Evolutionary conservation across 2,113 vertebrate species (phyloP).

Genomic region (Hassar affinis): DNA sequence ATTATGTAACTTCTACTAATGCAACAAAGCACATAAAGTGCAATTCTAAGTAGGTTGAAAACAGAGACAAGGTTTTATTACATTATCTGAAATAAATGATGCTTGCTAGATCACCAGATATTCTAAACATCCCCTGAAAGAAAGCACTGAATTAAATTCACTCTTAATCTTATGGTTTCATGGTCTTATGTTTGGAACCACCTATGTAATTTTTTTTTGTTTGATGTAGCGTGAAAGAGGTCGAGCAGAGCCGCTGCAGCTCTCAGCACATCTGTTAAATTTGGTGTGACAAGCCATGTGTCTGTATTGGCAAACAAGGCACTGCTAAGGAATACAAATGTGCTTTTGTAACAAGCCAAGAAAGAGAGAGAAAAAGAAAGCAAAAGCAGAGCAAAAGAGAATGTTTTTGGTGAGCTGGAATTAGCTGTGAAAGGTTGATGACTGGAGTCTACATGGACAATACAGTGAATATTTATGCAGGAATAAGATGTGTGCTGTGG

Average conservation of each 20-base stretch:
- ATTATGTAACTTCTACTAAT: background rate
- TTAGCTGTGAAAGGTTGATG: conserved; percentile 9
- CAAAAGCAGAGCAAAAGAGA: background rate
- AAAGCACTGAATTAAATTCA: conserved; percentile 4
- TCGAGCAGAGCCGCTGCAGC: conserved; percentile 25
- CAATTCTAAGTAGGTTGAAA: background rate
- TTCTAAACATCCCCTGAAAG: background rate
- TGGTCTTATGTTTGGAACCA: background rate
- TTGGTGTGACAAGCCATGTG: conserved; percentile 47
- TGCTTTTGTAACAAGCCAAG: conserved; percentile 12
- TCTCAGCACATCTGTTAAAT: conserved; percentile 46
- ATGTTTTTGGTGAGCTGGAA: background rate
- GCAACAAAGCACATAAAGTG: background rate
- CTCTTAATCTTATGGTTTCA: conserved; percentile 5
- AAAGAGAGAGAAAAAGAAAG: conserved; percentile 1
- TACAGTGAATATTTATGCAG: conserved; percentile 5
- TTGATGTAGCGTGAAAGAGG: conserved; percentile 33
- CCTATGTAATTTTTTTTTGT: background rate
- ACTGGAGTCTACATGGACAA: conserved; percentile 17
- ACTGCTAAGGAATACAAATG: conserved; percentile 46
- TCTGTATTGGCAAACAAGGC: conserved; percentile 47
- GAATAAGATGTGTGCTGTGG: background rate
- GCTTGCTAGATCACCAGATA: background rate
- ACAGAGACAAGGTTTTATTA: background rate
- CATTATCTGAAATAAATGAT: background rate